Base-by-base conservation (phyloP, 2,797 vertebrate species). In the Neosalanx taihuensis region DNA sequence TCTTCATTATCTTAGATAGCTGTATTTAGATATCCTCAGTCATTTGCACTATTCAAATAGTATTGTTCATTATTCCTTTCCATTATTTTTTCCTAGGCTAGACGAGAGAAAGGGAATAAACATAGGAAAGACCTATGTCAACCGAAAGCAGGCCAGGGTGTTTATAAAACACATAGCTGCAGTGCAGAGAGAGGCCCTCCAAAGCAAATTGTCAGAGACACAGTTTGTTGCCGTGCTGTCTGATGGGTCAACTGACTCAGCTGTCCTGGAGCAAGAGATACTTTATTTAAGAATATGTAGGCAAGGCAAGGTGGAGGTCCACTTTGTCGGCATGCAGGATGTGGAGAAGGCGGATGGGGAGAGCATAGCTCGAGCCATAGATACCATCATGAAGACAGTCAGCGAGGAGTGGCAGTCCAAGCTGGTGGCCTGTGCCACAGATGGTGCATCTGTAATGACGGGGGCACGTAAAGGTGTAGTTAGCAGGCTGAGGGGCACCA, bases 401-500 rank as follows among this genome's bases (percentile, higher is more conserved):
- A 23, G 65, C 13, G 37, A 51, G 51, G 69, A 67, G 49, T 67
- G 46, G 49, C 20, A 67, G 66, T 6, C 20, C 37, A 72, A 75
- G 70, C 31, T 64, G 35, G 69, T 78, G 2, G 51, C 70, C 29
- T 2, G 62, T 31, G 67, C 15, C 56, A 71, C 74, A 59, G 74
- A 73, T 29, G 63, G 71, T 10, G 66, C 76, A 5, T 61, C 76
- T 53, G 76, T 78, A 35, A 75, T 75, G 70, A 31, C 15, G 1
- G 66, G 77, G 60, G 73, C 56, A 3, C 72, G 33, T 30, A 72
- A 33, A 37, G 74, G 74, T 37, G 70, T 76, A 5, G 70, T 76
- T 20, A 70, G 33, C 51, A 26, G 70, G 15, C 74, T 76, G 17
- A 61, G 49, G 29, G 67, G 35, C 18, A 35, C 61, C 17, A 69